A percentile compares a stretch with the other conserved stretches of the same genome.
Evolutionary conservation across 2,113 vertebrate species (phyloP).

Genomic region (Callithrix jacchus): DNA sequence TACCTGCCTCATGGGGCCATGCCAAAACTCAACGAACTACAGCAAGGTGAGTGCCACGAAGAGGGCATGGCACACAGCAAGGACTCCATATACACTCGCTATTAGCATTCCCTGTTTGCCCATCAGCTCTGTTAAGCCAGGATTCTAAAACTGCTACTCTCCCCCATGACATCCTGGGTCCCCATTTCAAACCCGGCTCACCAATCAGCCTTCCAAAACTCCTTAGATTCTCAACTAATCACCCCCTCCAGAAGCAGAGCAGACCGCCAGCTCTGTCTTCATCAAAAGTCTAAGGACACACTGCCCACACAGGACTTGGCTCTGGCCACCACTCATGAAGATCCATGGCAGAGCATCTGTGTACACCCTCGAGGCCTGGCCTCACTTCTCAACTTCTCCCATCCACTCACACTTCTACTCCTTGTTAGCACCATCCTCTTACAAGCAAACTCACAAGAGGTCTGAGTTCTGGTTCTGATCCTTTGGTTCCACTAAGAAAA

Average conservation of each 20-base stretch:
- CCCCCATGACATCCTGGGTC: not conserved
- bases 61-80: accelerated
- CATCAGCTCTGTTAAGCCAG: not conserved
- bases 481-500: not conserved
- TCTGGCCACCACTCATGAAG: not conserved
- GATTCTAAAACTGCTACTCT: not conserved
- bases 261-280: not conserved
- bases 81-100: not conserved
- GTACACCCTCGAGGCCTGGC: not conserved
- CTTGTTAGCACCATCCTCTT: not conserved
- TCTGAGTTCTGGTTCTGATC: not conserved
- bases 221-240: not conserved
- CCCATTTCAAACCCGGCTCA: not conserved
- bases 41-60: not conserved
- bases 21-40: not conserved
- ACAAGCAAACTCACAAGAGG: not conserved
- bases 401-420: not conserved
- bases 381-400: not conserved
- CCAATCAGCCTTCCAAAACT: not conserved
- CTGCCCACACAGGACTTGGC: not conserved
- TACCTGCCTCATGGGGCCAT: not conserved
- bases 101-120: not conserved
- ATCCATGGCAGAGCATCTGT: not conserved
- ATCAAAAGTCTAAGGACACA: not conserved
- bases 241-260: not conserved